Evolutionary conservation across 2,797 vertebrate genomes (phyloP), one percentile per base, ranked within the genome.

Genomic region (Kryptolebias ocellatus): DNA sequence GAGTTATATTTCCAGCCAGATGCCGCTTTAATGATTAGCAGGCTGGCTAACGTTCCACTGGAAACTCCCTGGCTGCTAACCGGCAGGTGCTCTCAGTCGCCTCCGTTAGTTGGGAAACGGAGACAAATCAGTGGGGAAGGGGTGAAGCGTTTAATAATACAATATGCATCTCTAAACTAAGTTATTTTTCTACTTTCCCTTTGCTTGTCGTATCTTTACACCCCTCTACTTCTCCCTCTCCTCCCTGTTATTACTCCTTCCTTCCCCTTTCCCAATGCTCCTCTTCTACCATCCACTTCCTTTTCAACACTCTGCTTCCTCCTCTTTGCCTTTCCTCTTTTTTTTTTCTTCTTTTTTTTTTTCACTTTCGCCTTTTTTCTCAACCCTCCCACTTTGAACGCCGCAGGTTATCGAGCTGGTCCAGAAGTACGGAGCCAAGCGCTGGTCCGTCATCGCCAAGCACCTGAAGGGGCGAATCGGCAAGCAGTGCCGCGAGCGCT

Each of bases 391-490:
- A 65, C 62, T 28, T 56, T 39, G 56, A n/a, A 60, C 49, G 83
- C 85, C 88, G 61, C 94, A 99, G 98, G 98, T 99, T 82, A 99
- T 99, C 54, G 98, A 99, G 83, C 93, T 99, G 83, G 98, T 99
- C 79, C 98, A 99, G 92, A 99, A 99, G 90, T 99, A 99, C 2
- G 98, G 98, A 71, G 98, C 98, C 79, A 99, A 99, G 84, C 96
- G 98, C 78, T 99, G 98, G 98, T 99, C 98, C 34, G 95, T 99
- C 70, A 99, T 99, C 74, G 98, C 98, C 82, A 99, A 99, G 90
- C 97, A 99, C 91, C 95, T 99, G 89, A 99, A 99, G 83, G 98
- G 98, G 29, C 96, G 98, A 56, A 99, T 99, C 64, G 98, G 98
- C 78, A 99, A 99, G 84, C 98, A 99, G 91, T 99, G 98, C 90